Base-by-base conservation (phyloP, 2,888 invertebrate genomes). In the Nomada flava region DNA sequence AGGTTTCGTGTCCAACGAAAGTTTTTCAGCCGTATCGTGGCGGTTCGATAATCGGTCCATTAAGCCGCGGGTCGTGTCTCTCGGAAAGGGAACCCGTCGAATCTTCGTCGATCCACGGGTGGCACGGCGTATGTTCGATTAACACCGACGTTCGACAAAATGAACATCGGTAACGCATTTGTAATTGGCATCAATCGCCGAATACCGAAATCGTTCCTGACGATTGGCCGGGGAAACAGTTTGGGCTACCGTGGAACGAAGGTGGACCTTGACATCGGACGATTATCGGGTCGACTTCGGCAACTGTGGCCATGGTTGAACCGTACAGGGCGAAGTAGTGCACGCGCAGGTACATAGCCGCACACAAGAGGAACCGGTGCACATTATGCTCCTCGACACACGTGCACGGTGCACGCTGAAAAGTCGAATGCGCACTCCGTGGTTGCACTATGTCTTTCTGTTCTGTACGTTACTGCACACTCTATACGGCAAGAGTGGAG, bases 381-480 rank as follows among this genome's bases (percentile, higher is more conserved):
- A 53, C 70, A 74, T 79, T 77, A 76, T 76, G 71, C 71, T 60
- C 29, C 74, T 73, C 63, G 63, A 59, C 69, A 82, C 85, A 76
- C 78, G 74, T 76, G 79, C 83, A 75, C 76, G 36, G 60, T 69
- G 65, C 53, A 72, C 76, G 75, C 62, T 79, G 79, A 69, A 79
- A 84, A 76, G 79, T 73, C 79, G 81, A 82, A 84, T 79, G 72
- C 78, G 64, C 75, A 64, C 82, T 65, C 69, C 71, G 68, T 78
- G 76, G 73, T 36, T 36, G 36, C 84, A 82, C 81, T 85, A 79
- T 74, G 85, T 75, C 84, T 76, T 76, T 80, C 67, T 76, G 76
- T 75, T 72, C 86, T 83, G 80, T 78, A 87, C 83, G 73, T 86
- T 84, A 82, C 88, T 82, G 83, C 76, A 72, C 76, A 60, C 76